phyloP scores from a whole-genome alignment of 2,888 invertebrate species.

The Sphaerophoria rueppellii region DNA sequence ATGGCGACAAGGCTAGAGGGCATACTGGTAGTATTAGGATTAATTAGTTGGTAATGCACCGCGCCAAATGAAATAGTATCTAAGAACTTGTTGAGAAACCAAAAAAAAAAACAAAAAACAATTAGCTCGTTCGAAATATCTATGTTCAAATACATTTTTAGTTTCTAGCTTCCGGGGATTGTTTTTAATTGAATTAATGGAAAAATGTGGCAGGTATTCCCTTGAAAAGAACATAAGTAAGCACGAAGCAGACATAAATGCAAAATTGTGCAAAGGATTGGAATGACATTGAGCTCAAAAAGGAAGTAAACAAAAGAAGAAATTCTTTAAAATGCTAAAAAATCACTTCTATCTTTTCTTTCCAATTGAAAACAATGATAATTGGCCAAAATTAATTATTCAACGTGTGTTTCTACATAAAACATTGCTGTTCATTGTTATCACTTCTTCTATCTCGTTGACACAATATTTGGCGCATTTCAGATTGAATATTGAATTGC shows the following conservation, averaged over 20 bases:
- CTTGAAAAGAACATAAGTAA: not conserved
- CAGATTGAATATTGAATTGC: not conserved
- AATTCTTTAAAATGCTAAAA: not conserved
- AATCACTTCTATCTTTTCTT: too few species aligned
- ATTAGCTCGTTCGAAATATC: not conserved
- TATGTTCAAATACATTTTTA: not conserved
- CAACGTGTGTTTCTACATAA: too few species aligned
- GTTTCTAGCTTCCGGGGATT: slow-evolving; percentile 3
- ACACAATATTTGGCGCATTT: not conserved
- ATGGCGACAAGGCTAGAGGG: not conserved
- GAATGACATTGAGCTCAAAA: not conserved
- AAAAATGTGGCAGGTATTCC: slow-evolving; percentile 20
- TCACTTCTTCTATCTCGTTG: not conserved
- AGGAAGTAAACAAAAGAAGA: not conserved
- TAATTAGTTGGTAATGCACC: slow-evolving; percentile 36
- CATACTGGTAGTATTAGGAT: slow-evolving; percentile 4
- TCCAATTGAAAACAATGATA: too few species aligned
- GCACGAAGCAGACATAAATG: not conserved
- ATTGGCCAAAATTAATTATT: too few species aligned
- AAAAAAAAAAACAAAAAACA: not conserved
- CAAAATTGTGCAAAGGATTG: not conserved
- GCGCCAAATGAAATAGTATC: not conserved
- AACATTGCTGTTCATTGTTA: not conserved
- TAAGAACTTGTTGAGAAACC: not conserved
- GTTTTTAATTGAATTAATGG: slow-evolving; percentile 27